Evolutionary conservation across 2,888 invertebrate species (phyloP).

Genomic region (Tenthredo mesomela): DNA sequence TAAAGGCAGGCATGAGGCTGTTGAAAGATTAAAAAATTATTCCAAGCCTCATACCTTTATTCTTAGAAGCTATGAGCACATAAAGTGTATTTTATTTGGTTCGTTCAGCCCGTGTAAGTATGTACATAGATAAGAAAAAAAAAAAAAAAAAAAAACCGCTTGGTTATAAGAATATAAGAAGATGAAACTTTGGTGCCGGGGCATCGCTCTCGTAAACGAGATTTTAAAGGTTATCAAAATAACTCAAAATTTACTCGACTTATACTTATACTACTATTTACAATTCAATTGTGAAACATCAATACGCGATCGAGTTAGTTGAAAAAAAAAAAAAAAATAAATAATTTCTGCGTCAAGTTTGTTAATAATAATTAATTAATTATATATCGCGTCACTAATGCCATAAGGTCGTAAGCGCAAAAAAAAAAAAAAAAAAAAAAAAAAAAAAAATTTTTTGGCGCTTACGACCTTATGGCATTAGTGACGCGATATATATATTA

Average conservation of each 20-base stretch:
- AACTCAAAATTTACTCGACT: slow-evolving; percentile 21
- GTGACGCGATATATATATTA: no score
- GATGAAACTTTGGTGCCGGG: background rate
- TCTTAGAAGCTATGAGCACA: background rate
- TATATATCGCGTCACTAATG: no score
- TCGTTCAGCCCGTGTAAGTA: background rate
- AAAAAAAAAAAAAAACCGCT: no score
- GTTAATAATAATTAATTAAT: background rate
- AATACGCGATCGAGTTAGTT: background rate
- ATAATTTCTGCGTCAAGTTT: background rate
- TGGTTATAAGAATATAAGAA: background rate
- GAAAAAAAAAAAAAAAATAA: background rate
- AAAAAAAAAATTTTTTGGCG: no score
- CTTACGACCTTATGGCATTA: no score
- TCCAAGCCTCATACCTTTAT: background rate
- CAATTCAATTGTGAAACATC: slow-evolving; percentile 32
- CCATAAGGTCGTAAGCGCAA: no score
- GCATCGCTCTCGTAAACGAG: slow-evolving; percentile 32
- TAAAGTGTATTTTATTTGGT: slow-evolving; percentile 12
- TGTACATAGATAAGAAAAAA: slow-evolving; percentile 31
- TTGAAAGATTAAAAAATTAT: background rate
- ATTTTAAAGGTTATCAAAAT: slow-evolving; percentile 38
- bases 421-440: no score
- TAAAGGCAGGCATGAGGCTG: background rate
- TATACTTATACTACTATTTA: background rate